Evolutionary conservation across 2,888 invertebrate species (phyloP), one percentile per base, ranked within the genome.

Genomic region (Listrodromus nycthemerus): DNA sequence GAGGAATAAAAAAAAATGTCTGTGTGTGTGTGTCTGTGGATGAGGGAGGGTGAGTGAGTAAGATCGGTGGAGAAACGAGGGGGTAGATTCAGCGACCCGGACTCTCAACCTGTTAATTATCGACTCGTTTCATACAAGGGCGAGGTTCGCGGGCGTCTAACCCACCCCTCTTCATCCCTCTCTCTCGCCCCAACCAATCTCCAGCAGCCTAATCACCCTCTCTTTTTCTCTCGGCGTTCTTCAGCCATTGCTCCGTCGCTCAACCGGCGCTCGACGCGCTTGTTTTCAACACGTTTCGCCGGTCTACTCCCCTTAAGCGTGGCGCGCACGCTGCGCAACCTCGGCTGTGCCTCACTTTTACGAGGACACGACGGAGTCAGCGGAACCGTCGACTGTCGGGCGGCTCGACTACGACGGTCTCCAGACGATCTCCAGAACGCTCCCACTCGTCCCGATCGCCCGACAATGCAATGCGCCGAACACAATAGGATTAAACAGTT

Each of bases 31-130:
- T 41, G 13, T 3, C n/a, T n/a, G n/a, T n/a, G n/a, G 33, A 13
- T 3, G 41, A 13, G 41, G 41, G 45, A 37, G 71, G 77, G 69
- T 6, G 61, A 80, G 71, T 65, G 81, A 85, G 83, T 85, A 82
- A 83, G 82, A 84, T 74, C 19, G 82, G 74, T 45, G 33, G 45
- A 52, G 77, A 45, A 45, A 37, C 48, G 55, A 37, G 24, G 30
- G 50, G 69, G 76, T 82, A 77, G 80, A 77, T 82, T 82, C 82
- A 77, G 80, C 84, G 84, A 84, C 84, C 82, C 82, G 82, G 82
- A 84, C 81, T 78, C 84, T 86, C 83, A 84, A 84, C 84, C 86
- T 92, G 92, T 92, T 93, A 93, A 93, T 93, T 92, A 93, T 93
- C 91, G 92, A 92, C 91, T 91, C 89, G 89, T 88, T 89, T 89